Base-by-base conservation (phyloP, 2,797 vertebrate species). In the Gallinago nigripennis region DNA sequence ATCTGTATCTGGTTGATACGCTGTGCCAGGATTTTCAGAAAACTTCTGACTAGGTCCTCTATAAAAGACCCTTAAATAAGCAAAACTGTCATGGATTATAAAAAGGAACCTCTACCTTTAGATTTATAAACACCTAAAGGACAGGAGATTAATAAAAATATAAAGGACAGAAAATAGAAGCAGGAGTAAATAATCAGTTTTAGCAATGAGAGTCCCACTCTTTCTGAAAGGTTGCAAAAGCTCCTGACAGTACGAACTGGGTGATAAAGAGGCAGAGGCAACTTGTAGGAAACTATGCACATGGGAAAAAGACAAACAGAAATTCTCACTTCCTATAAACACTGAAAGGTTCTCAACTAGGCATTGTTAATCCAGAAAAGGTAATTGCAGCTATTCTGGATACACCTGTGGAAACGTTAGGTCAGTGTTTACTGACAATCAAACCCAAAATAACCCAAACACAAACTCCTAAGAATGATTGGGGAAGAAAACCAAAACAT, bases 401-500 rank as follows among this genome's bases (percentile, higher is more conserved):
- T 57, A 41, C 5, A 61, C 8, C 4, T 39, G 12, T 3, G 3
- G 71, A 90, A 64, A 91, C 41, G 4, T 46, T 58, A 72, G 7
- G 48, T 76, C 24, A 61, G 4, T 30, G 3, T 39, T 92, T 53
- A 60, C 21, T 57, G 58, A 45, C 8, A 73, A 77, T 58, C 41
- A 37, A 75, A 60, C 16, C 24, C 7, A 18, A 20, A 18, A 6
- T 5, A 48, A 50, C 68, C 1, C 12, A 46, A 82, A 1, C 3
- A 66, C 3, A 46, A 66, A 33, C 0, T 1, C 6, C 2, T 31
- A 48, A 71, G 24, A 51, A 31, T 39, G 68, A 37, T 8, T 11
- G 23, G 21, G 45, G 28, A 85, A 64, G n/a, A 56, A 79, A 86
- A 78, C 2, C 3, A 61, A 33, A 86, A 48, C 3, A 46, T 56